These are phyloP conservation scores for Dallia pectoralis DNA, from an alignment of 2,797 vertebrate genomes.

Conservation along the genomic window DNA sequence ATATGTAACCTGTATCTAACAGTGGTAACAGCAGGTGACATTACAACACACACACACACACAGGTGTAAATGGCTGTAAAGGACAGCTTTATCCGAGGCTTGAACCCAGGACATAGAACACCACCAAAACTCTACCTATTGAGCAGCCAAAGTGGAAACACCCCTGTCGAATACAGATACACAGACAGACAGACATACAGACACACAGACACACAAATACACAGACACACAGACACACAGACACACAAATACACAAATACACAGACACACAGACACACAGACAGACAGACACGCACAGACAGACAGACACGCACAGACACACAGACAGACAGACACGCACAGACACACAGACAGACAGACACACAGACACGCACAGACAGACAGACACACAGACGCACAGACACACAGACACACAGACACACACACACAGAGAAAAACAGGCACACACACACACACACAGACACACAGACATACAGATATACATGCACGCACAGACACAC, in stretches of 20 bases:
- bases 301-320: too few species aligned
- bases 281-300: too few species aligned
- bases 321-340: constrained; percentile 4
- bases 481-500: too few species aligned
- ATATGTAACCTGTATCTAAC: constrained; percentile 60
- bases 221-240: constrained; percentile 24
- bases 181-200: too few species aligned
- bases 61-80: background rate
- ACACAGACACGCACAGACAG: constrained; percentile 24
- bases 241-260: constrained; percentile 23
- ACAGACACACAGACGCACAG: too few species aligned
- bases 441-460: constrained; percentile 27
- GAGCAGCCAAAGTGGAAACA: too few species aligned
- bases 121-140: too few species aligned
- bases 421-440: constrained; percentile 2
- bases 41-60: constrained; percentile 1
- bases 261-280: too few species aligned
- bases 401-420: too few species aligned
- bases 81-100: too few species aligned
- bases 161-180: too few species aligned
- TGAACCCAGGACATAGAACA: too few species aligned
- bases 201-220: constrained; percentile 2
- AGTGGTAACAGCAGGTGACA: constrained; percentile 12
- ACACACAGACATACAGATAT: constrained; percentile 23
- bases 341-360: constrained; percentile 25